Percentiles rank a stretch among this genome's conserved stretches.
Conservation (phyloP, 2,888 invertebrate genomes). For the Reticulitermes lucifugus region DNA sequence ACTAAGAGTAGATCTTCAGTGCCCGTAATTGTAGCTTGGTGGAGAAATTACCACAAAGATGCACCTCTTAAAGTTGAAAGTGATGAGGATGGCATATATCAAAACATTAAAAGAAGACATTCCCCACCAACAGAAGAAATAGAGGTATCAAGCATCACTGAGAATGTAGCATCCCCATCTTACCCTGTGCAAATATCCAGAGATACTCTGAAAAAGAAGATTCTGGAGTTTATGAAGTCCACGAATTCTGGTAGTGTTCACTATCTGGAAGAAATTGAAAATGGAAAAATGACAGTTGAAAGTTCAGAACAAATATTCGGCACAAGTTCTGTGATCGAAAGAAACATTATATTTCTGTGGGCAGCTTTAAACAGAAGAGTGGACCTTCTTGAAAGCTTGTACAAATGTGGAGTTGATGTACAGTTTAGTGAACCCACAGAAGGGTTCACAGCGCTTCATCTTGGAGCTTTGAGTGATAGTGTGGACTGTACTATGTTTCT, state of each 20-base stretch:
- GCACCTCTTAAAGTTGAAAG: not conserved
- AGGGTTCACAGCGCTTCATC: constrained; percentile 78
- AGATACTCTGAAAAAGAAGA: constrained; percentile 3
- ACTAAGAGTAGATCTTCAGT: not conserved
- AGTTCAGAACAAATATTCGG: constrained; percentile 68
- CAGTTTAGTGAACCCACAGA: constrained; percentile 76
- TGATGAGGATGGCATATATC: constrained; percentile 26
- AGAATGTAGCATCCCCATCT: not conserved
- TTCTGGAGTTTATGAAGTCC: constrained; percentile 35
- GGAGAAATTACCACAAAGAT: constrained; percentile 25
- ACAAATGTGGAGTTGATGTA: constrained; percentile 76
- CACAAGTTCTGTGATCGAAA: constrained; percentile 70
- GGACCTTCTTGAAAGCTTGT: constrained; percentile 72
- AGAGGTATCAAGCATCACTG: not conserved
- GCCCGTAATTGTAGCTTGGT: constrained; percentile 5
- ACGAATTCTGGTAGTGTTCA: not conserved
- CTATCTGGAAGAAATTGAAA: constrained; percentile 69
- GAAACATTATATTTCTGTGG: constrained; percentile 79
- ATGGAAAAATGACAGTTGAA: constrained; percentile 72
- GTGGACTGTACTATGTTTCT: constrained; percentile 77
- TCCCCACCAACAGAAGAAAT: constrained; percentile 15
- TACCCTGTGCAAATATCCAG: not conserved
- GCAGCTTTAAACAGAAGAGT: constrained; percentile 78
- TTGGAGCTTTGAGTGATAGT: constrained; percentile 84
- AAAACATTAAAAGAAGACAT: not conserved